Evolutionary conservation across 1,140 invertebrate species (phyloP).

Genomic region (Chelonus insularis): DNA sequence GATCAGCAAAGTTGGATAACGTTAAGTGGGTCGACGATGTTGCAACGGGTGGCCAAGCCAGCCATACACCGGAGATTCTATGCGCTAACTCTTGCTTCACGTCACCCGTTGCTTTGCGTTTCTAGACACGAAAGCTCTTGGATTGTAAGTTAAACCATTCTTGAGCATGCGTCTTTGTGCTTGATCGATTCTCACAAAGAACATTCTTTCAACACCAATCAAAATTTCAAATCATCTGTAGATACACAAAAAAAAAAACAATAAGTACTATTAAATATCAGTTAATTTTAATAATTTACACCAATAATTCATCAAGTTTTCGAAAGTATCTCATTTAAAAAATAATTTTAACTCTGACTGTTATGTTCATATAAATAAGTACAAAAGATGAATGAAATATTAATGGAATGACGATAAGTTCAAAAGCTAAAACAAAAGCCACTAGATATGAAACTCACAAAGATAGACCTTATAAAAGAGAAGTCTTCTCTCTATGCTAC

Average conservation of each 20-base stretch:
- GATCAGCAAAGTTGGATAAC: slow-evolving; percentile 29
- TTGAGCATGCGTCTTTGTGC: slow-evolving; percentile 14
- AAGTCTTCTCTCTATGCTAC: not conserved
- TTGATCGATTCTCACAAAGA: not conserved
- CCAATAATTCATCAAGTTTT: no score
- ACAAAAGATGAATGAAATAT: no score
- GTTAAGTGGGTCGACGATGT: slow-evolving; percentile 30
- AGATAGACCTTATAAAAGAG: not conserved
- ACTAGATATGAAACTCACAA: no score
- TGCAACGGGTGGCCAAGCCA: slow-evolving; percentile 29
- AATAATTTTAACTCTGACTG: no score
- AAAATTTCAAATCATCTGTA: not conserved
- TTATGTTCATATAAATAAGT: no score
- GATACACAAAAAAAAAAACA: not conserved
- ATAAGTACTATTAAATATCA: not conserved
- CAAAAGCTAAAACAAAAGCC: no score
- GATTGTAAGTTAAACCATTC: slow-evolving; percentile 23
- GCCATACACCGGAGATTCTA: slow-evolving; percentile 11
- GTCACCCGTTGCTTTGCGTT: slow-evolving; percentile 21
- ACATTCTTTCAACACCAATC: slow-evolving; percentile 4
- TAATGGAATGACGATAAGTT: no score
- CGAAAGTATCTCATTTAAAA: no score
- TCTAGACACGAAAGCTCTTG: slow-evolving; percentile 27
- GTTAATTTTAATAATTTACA: no score
- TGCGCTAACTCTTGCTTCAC: slow-evolving; percentile 15